A percentile compares a stretch with the other conserved stretches of the same genome.
phyloP scores from a whole-genome alignment of 37 sponge, comb jelly and placozoan species.

The Cladorhizidae sp. region DNA sequence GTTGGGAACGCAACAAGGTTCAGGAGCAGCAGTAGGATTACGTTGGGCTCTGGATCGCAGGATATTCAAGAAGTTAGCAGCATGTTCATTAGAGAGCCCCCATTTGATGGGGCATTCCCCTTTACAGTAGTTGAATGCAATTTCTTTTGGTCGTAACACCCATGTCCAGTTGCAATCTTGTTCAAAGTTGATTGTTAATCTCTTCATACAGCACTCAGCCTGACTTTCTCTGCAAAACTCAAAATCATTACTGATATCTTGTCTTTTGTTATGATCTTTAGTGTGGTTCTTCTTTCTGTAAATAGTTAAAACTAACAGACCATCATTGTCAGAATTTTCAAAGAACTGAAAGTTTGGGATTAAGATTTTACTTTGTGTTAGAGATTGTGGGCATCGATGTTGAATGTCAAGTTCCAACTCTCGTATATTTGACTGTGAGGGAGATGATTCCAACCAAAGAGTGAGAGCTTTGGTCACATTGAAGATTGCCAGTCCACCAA shows the following conservation, averaged over 20 bases:
- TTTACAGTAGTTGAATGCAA: constrained; percentile 17
- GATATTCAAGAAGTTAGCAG: constrained; percentile 13
- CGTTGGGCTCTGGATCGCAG: not conserved
- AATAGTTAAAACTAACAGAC: not conserved
- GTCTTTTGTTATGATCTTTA: not conserved
- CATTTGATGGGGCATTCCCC: constrained; percentile 47
- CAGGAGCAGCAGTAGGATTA: constrained; percentile 68
- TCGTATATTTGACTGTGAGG: not conserved
- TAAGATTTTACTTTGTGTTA: not conserved
- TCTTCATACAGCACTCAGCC: constrained; percentile 23
- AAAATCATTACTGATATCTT: too few species aligned
- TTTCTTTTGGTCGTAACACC: constrained; percentile 28
- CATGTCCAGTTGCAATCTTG: constrained; percentile 52
- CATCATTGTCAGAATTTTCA: not conserved
- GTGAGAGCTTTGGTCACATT: constrained; percentile 19
- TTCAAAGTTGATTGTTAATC: constrained; percentile 34
- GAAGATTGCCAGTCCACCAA: constrained; percentile 12
- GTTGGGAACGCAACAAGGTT: constrained; percentile 72
- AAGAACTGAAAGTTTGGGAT: not conserved
- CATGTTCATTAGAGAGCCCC: constrained; percentile 2
- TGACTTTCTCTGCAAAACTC: not conserved
- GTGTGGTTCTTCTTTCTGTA: not conserved
- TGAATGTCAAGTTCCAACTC: constrained; percentile 5
- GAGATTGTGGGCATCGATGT: not conserved
- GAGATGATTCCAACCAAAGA: not conserved